These are phyloP conservation scores for Dicerorhinus sumatrensis DNA, from an alignment of 2,113 vertebrate genomes.

Conservation along the genomic window DNA sequence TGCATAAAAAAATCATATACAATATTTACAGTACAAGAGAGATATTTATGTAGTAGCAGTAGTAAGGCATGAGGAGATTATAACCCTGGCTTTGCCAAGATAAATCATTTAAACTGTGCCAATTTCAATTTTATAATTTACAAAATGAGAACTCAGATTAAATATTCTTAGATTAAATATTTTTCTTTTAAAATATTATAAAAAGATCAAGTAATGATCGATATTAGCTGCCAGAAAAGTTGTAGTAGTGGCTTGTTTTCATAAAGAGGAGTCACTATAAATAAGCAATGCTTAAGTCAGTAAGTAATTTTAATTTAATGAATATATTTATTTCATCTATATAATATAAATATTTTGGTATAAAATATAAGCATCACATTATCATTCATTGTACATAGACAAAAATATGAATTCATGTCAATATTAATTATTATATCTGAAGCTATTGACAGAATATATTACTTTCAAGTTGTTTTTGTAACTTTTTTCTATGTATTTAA, in stretches of 20 bases:
- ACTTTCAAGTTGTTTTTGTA: neutral
- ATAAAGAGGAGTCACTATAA: neutral
- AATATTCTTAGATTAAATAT: neutral
- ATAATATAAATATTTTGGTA: neutral
- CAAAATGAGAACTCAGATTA: neutral
- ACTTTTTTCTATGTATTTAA: neutral
- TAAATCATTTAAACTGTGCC: neutral
- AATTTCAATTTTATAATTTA: neutral
- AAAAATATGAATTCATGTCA: neutral
- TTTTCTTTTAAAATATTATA: neutral
- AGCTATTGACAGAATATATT: neutral
- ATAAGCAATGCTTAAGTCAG: neutral
- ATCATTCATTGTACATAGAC: neutral
- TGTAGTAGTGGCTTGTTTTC: neutral
- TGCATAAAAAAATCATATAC: neutral
- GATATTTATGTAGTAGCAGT: neutral
- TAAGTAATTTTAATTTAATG: neutral
- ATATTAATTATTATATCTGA: neutral
- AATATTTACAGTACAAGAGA: neutral
- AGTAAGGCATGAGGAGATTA: neutral
- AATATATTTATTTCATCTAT: neutral
- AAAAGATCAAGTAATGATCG: neutral
- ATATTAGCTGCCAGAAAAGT: neutral
- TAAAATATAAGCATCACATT: neutral
- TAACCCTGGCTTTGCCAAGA: neutral